Conservation (phyloP, 1,140 invertebrate species). For the Nylanderia fulva region DNA sequence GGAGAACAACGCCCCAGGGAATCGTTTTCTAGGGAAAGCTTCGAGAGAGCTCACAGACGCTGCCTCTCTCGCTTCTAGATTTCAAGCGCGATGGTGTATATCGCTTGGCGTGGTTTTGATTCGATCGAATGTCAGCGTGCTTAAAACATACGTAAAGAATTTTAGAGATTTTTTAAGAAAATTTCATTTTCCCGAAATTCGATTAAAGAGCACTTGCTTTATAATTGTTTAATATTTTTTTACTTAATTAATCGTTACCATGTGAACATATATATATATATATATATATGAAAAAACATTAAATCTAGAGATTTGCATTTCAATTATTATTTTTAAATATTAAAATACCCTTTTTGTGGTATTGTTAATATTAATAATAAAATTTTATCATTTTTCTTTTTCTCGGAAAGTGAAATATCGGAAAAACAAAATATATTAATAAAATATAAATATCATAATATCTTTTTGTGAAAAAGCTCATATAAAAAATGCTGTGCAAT, state of each 20-base stretch:
- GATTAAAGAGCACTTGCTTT: not conserved
- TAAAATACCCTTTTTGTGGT: not conserved
- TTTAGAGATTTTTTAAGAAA: conserved; percentile 17
- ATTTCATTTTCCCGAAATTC: not conserved
- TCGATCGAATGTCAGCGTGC: conserved; percentile 23
- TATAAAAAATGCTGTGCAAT: conserved; percentile 6
- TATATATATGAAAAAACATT: not conserved
- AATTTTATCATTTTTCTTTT: not conserved
- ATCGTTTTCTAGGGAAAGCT: conserved; percentile 69
- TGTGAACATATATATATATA: not conserved
- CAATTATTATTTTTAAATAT: conserved; percentile 8
- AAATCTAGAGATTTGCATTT: not conserved
- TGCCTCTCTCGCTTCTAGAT: conserved; percentile 22
- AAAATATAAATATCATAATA: too few species aligned
- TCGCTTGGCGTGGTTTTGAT: conserved; percentile 25
- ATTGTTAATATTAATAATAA: conserved; percentile 10
- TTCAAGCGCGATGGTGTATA: conserved; percentile 12
- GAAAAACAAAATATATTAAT: not conserved
- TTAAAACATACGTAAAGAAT: conserved; percentile 18
- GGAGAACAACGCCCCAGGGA: conserved; percentile 73
- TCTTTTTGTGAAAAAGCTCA: not conserved
- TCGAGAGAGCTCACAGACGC: conserved; percentile 37
- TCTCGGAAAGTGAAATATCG: conserved; percentile 12
- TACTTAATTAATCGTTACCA: not conserved
- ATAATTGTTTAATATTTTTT: not conserved